Base-by-base conservation (phyloP, 2,888 invertebrate species). In the Aricia artaxerxes region DNA sequence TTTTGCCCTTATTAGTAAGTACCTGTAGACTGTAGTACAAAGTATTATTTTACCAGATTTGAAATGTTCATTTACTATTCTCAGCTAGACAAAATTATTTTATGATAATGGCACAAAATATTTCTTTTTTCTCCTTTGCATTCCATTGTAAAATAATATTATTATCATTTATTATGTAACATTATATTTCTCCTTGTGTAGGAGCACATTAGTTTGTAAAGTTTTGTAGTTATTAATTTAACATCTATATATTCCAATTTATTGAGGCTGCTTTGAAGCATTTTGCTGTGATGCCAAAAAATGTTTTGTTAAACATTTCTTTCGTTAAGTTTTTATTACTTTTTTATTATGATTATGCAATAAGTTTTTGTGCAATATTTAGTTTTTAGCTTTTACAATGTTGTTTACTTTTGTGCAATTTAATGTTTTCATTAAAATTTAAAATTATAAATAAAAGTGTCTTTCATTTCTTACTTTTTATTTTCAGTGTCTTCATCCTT, bases 351-450 rank as follows among this genome's bases (percentile, higher is more conserved):
- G 53, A 35, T 76, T 16, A 57, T 76, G 13, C 31, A 57, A 44
- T 57, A 24, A 13, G 53, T 88, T 81, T 84, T 82, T 80, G 89
- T 90, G 88, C 88, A 89, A 90, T 89, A 88, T 86, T 84, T 82
- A 81, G 35, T 80, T 75, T 82, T 76, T 79, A 78, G 64, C 75
- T 79, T n/a, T 49, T 80, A 60, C 49, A 73, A 40, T 72, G 73
- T 81, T 76, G 57, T 35, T 53, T 31, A 73, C 6, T 75, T 76
- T 76, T 76, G 57, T 76, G 76, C 6, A 73, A 69, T 35, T n/a
- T 53, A 49, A 24, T 76, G 53, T 24, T 49, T 76, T 35, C 31
- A 76, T 57, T 35, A 75, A 53, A 75, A 38, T 24, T 13, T 13
- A 53, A 57, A 57, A 16, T 53, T 9, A 75, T 5, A 38, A 69